Evolutionary conservation across 92 coral and sea anemone genomes (phyloP), one percentile per base, ranked within the genome.

Genomic region (Palythoa grandis): DNA sequence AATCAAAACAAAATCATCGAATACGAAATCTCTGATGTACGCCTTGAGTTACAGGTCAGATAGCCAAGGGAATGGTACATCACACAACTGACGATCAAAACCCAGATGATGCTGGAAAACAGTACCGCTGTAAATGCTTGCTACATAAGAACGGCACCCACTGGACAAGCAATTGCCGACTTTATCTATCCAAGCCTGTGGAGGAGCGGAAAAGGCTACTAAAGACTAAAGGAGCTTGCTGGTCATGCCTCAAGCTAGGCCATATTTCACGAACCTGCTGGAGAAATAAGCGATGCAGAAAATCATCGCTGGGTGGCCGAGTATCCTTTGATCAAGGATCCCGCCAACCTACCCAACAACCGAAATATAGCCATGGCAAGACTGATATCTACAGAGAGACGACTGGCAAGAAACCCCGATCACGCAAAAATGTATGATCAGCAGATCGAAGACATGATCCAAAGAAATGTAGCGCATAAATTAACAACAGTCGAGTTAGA

Each of bases 131-230:
- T 70, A 70, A 70, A 37, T 35, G 75, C 75, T 70, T 70, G 75
- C 20, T 70, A 70, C 75, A 70, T 13, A 50, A 70, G 75, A 37
- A 70, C 52, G 52, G 52, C 50, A 16, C 22, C 43, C 95, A 92
- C 79, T 83, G 78, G 65, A 89, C 91, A 9, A 77, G 70, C 47
- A 86, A 89, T 19, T 87, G 91, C 74, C 84, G 87, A 73, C 61
- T 86, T 38, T 89, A 69, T 83, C 89, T 75, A 24, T 85, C 88
- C 22, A 92, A 86, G 65, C 13, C 90, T 10, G 15, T 82, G 61
- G 88, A 92, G 80, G 89, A 82, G 37, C 74, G n/a, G 74, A 70
- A 70, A 70, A 8, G 14, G 68, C 16, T 60, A 60, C 68, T 60
- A 60, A 60, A 60, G 22, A 60, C n/a, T n/a, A n/a, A n/a, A n/a